Percentiles rank a stretch among this genome's conserved stretches.
Evolutionary conservation across 2,888 invertebrate species (phyloP).

Genomic region (Drosophila peninsularis): DNA sequence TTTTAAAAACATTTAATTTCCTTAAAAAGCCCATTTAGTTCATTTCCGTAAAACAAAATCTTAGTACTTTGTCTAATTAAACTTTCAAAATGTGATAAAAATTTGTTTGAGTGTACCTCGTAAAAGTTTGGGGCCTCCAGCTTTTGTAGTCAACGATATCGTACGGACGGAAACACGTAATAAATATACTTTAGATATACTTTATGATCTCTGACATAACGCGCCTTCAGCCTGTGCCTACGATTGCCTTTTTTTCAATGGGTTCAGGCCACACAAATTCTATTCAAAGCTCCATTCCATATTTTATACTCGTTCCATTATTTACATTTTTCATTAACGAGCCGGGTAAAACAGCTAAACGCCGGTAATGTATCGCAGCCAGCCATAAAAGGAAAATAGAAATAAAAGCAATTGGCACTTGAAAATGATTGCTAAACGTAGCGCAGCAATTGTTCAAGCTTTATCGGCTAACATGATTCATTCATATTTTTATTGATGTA

Average conservation of each 20-base stretch:
- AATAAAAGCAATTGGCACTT: not conserved
- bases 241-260: not conserved
- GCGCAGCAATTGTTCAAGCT: not conserved
- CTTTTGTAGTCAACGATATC: not conserved
- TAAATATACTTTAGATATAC: no score
- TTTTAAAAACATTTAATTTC: no score
- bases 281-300: not conserved
- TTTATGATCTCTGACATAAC: not conserved
- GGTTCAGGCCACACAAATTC: not conserved
- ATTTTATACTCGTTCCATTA: not conserved
- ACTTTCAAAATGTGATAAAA: no score
- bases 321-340: not conserved
- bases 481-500: not conserved
- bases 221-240: not conserved
- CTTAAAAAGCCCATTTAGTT: no score
- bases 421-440: not conserved
- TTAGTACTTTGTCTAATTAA: no score
- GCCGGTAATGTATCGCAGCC: not conserved
- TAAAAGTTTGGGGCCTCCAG: not conserved
- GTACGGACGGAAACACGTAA: not conserved
- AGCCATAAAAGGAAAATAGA: not conserved
- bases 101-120: no score
- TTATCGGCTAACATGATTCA: slow-evolving; percentile 9
- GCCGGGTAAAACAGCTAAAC: not conserved
- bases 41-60: no score